Base-by-base conservation (phyloP, 1,140 invertebrate genomes). In the Caenorhabditis inopinata region DNA sequence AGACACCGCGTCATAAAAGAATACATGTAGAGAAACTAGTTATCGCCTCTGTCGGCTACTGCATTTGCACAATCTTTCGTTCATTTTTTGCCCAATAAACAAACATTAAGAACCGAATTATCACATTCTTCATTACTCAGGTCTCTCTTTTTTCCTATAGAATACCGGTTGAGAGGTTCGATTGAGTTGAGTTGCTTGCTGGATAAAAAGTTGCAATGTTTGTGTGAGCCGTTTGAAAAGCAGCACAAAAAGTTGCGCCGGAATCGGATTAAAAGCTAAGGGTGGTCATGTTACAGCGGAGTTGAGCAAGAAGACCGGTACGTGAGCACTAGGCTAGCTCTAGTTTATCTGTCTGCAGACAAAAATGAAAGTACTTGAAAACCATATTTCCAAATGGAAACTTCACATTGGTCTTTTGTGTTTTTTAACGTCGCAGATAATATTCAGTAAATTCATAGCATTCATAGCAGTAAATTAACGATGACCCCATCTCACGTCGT, bases 231-330 rank as follows among this genome's bases (percentile, higher is more conserved):
- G 7, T 12, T 18, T 11, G 25, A 38, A 68, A 23, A 68, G 58
- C 58, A 68, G 51, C 51, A 58, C 25, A 68, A 68, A 68, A 68
- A 35, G 58, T 68, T 68, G 58, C 58, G 58, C n/a, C 58, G 32
- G 58, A 68, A 68, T 68, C 58, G 58, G 58, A 68, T 68, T 68
- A 68, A 68, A 68, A 68, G 58, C 58, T 68, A 29, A 68, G 58
- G 58, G 58, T 68, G 58, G 58, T 68, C 58, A 68, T 68, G 58
- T 68, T 68, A 68, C 58, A 68, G 58, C n/a, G 9, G n/a, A 58
- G 53, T 51, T 51, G 48, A 51, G 48, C 16, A 35, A 9, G 58
- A 68, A 38, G n/a, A 68, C 58, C 58, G 58, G 58, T 68, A 68
- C 58, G 58, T 68, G 58, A 68, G 58, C 58, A 68, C 58, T 68